Conservation (phyloP, 2,797 vertebrate genomes). For the Lacerta bilineata region DNA sequence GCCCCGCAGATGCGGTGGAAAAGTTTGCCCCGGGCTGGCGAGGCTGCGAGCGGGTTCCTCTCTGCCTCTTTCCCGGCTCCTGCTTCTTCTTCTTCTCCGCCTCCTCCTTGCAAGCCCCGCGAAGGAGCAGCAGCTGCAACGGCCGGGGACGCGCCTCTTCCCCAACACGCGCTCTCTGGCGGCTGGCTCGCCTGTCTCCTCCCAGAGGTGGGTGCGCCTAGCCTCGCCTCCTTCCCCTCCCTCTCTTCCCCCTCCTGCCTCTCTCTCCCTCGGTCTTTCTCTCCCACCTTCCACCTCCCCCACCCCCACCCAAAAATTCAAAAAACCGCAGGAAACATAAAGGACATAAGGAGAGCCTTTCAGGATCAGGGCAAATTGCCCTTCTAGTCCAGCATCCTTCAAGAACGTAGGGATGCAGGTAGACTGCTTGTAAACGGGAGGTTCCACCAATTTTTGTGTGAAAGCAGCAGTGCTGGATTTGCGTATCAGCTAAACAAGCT, state of each 20-base stretch:
- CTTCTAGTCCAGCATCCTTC: too few species aligned
- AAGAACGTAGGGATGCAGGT: too few species aligned
- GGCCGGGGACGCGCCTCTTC: too few species aligned
- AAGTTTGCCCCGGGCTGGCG: not conserved
- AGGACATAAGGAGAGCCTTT: not conserved
- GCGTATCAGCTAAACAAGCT: too few species aligned
- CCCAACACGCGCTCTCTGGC: too few species aligned
- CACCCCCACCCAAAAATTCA: not conserved
- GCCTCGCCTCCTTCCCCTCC: not conserved
- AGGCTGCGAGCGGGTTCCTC: not conserved
- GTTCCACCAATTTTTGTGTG: too few species aligned
- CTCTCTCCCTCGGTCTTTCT: not conserved
- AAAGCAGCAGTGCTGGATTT: too few species aligned
- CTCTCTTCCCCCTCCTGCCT: not conserved
- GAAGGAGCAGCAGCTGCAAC: too few species aligned
- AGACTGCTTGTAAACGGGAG: too few species aligned
- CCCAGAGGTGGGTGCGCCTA: not conserved
- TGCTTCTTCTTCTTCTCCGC: too few species aligned
- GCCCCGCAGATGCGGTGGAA: not conserved
- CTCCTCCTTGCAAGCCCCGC: not conserved
- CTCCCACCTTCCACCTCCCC: not conserved
- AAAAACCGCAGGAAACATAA: not conserved
- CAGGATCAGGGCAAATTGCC: too few species aligned
- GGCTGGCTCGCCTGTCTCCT: not conserved
- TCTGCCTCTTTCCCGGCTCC: not conserved